phyloP scores from a whole-genome alignment of 2,888 invertebrate species.

The Drosophila tripunctata region DNA sequence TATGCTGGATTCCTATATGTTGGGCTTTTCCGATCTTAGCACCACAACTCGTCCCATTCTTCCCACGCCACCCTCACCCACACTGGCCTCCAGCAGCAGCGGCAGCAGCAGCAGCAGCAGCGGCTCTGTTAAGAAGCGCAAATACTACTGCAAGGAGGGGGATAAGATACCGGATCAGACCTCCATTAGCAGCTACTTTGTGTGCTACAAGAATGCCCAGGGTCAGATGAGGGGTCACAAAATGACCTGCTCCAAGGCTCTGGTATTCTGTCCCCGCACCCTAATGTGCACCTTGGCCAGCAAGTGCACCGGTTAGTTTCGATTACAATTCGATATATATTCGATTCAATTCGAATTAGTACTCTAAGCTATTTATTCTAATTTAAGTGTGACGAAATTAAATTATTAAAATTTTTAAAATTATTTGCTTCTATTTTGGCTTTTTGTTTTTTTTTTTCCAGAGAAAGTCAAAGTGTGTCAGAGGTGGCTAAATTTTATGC shows the following conservation, averaged over 20 bases:
- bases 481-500: too few species aligned
- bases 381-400: constrained; percentile 37
- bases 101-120: constrained; percentile 8
- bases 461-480: too few species aligned
- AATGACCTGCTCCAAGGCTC: constrained; percentile 84
- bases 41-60: constrained; percentile 35
- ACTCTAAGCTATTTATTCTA: constrained; percentile 70
- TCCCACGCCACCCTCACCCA: constrained; percentile 20
- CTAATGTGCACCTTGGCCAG: constrained; percentile 84
- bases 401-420: constrained; percentile 16
- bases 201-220: constrained; percentile 84
- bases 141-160: constrained; percentile 84
- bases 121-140: constrained; percentile 71
- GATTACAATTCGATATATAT: neutral
- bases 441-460: too few species aligned
- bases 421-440: too few species aligned
- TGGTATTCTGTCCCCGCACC: constrained; percentile 84
- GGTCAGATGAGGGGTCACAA: constrained; percentile 84
- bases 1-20: constrained; percentile 60
- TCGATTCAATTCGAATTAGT: constrained; percentile 14
- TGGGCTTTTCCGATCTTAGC: constrained; percentile 33
- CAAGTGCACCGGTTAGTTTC: constrained; percentile 77
- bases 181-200: constrained; percentile 85
- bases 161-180: constrained; percentile 85
- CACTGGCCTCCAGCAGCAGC: constrained; percentile 13